phyloP scores from a whole-genome alignment of 2,113 vertebrate genomes.

The Oncorhynchus gorbuscha region DNA sequence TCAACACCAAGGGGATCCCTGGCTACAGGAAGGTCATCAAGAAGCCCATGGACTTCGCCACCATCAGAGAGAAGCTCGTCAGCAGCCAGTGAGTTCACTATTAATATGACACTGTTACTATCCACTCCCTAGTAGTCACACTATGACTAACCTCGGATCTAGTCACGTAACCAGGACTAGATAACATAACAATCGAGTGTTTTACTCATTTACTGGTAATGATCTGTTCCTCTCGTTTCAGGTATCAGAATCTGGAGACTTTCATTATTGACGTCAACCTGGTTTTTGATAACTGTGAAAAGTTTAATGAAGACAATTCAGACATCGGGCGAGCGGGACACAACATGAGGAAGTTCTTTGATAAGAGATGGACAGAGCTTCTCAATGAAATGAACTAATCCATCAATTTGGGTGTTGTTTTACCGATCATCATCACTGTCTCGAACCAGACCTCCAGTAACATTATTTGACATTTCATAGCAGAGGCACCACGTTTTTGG shows the following conservation, averaged over 20 bases:
- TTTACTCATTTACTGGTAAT: not conserved
- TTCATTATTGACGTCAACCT: conserved; percentile 97
- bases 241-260: conserved; percentile 93
- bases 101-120: not conserved
- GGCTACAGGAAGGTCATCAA: conserved; percentile 98
- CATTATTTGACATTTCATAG: conserved; percentile 78
- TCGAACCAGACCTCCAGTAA: conserved; percentile 61
- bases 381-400: conserved; percentile 93
- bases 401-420: conserved; percentile 53
- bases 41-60: conserved; percentile 99
- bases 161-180: not conserved
- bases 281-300: conserved; percentile 99
- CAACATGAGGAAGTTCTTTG: conserved; percentile 98
- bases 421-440: not conserved
- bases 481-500: conserved; percentile 54
- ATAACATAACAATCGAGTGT: not conserved
- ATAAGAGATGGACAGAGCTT: conserved; percentile 97
- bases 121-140: not conserved
- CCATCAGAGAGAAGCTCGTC: conserved; percentile 96
- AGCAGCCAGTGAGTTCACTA: conserved; percentile 91
- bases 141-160: not conserved
- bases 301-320: conserved; percentile 99
- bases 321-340: conserved; percentile 97
- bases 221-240: conserved; percentile 54
- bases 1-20: conserved; percentile 97